A percentile compares a stretch with the other conserved stretches of the same genome.
phyloP scores from a whole-genome alignment of 2,888 invertebrate genomes.

The Heliconius hortense region DNA sequence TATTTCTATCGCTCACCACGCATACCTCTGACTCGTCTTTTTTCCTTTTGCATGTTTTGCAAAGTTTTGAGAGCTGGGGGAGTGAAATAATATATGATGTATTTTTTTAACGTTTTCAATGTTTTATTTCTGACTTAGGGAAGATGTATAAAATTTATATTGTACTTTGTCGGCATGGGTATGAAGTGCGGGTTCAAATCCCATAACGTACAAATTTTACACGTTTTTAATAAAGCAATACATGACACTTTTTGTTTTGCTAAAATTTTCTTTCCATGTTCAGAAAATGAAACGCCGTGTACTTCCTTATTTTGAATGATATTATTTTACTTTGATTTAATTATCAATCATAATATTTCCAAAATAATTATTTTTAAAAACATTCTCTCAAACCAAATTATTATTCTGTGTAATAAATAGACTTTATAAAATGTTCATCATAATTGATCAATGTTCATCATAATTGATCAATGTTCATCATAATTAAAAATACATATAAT shows the following conservation, averaged over 20 bases:
- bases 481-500: too few relatives aligned
- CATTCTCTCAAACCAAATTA: neutral
- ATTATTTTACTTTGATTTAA: too few relatives aligned
- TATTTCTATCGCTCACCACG: conserved; percentile 75
- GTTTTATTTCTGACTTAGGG: neutral
- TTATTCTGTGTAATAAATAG: neutral
- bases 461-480: too few relatives aligned
- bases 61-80: conserved; percentile 67
- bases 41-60: conserved; percentile 66
- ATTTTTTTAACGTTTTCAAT: neutral
- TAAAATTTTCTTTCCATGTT: neutral
- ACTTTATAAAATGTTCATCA: too few relatives aligned
- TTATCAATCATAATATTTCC: too few relatives aligned
- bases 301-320: neutral
- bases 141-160: neutral
- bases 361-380: too few relatives aligned
- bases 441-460: too few relatives aligned
- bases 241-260: neutral
- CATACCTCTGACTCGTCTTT: conserved; percentile 70
- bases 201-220: neutral
- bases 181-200: neutral
- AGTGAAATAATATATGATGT: conserved; percentile 31
- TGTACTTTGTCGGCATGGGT: too few relatives aligned
- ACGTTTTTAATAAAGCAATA: neutral
- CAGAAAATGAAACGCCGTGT: neutral